Base-by-base conservation (phyloP, 2,113 vertebrate species). In the Taurulus bubalis region DNA sequence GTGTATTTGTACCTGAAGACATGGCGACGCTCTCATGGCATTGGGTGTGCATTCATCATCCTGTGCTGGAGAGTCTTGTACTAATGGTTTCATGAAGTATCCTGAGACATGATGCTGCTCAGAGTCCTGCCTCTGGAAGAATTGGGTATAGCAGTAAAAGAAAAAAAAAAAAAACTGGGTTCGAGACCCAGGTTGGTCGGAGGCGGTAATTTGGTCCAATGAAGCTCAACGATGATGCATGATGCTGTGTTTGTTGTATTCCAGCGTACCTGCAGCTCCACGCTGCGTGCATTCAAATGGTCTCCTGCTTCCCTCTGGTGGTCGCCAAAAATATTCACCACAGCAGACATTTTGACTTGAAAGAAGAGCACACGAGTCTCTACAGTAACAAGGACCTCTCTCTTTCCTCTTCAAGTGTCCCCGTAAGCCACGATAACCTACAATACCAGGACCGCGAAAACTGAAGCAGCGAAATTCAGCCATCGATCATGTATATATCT, bases 301-400 rank as follows among this genome's bases (percentile, higher is more conserved):
- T 85, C 55, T 77, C 22, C 10, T 90, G 80, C 71, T 91, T 55
- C 89, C 87, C 74, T 78, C 89, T 85, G 51, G 77, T 85, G 91
- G 86, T 45, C 10, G 14, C 12, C 42, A 45, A 14, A 45, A 15
- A 45, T 45, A 45, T 45, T 45, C 42, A 45, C 11, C 12, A 15
- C 14, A 59, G 56, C 56, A 30, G 56, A 30, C 28, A 59, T 59
- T 28, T 56, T 56, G 24, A 56, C 56, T 59, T 59, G 26, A 28
- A 59, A 18, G 56, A 32, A 59, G 16, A 26, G 55, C 55, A 59
- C 56, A 18, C 6, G 56, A 8, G 26, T 28, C 24, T 6, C n/a
- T 58, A 58, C 12, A 8, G 26, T 8, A 58, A 7, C 26, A 8
- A 59, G 56, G 53, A 58, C 11, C 32, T 34, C 18, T 16, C 24